Base-by-base conservation (phyloP, 2,888 invertebrate genomes). In the Acanthoscelides obtectus region DNA sequence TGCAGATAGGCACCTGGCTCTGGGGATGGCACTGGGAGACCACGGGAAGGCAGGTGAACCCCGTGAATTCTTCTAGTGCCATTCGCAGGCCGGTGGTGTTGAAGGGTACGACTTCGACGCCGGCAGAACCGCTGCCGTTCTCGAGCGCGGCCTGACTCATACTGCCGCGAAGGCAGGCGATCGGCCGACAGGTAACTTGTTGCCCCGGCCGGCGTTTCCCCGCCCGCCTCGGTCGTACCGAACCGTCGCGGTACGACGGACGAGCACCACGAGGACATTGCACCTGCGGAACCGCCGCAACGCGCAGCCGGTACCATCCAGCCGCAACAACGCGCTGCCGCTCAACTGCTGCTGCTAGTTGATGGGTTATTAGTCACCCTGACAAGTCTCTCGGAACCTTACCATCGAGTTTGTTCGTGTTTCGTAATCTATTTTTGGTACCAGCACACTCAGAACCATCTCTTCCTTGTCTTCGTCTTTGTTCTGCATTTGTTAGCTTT, bases 21-120 rank as follows among this genome's bases (percentile, higher is more conserved):
- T 84, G 84, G 79, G 85, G 89, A 90, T 90, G 90, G 89, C 90
- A 90, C 90, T 89, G 89, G 90, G 89, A 90, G 90, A 89, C 87
- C 90, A 90, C 90, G 90, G 89, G 90, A 82, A 86, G 82, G 81
- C 80, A 80, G 87, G 87, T 86, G 82, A 85, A 89, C 90, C 92
- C 92, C 92, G 92, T 92, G 92, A 92, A 92, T 92, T 92, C 92
- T 92, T 92, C 92, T 92, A 92, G 92, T 92, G 92, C 92, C 92
- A 92, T 92, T 92, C 90, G 90, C 90, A 91, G 91, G 83, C 83
- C 83, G 75, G 78, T 79, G 80, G 68, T 45, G 45, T 27, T 63
- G 72, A 67, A 65, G 68, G 73, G 70, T 73, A 72, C 71, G 65
- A 22, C 22, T 70, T 45, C 17, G 69, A 65, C 66, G 70, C 21